Conservation (phyloP, 2,888 invertebrate genomes). For the Patella pellucida region DNA sequence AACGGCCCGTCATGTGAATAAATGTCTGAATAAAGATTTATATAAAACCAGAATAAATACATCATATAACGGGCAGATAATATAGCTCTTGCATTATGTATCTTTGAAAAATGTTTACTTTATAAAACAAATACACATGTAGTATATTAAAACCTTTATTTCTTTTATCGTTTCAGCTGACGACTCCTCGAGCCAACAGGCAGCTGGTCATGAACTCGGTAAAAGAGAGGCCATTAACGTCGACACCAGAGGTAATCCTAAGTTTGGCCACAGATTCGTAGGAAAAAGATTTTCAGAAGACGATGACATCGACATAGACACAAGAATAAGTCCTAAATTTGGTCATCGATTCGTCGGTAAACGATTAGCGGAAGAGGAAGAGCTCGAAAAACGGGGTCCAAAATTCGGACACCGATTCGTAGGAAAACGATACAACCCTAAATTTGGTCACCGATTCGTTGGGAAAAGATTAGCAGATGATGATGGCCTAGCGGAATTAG, state of each 20-base stretch:
- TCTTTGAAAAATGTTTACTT: too few relatives aligned
- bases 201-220: background rate
- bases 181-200: background rate
- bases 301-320: background rate
- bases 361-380: background rate
- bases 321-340: slow-evolving; percentile 1
- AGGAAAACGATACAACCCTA: slow-evolving; percentile 1
- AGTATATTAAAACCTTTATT: too few relatives aligned
- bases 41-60: too few relatives aligned
- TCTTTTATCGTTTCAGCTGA: background rate
- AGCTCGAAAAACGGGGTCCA: background rate
- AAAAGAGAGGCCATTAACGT: background rate
- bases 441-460: background rate
- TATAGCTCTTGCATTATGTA: too few relatives aligned
- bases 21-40: too few relatives aligned
- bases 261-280: background rate
- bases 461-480: background rate
- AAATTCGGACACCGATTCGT: background rate
- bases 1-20: too few relatives aligned
- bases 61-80: too few relatives aligned
- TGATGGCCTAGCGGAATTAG: background rate
- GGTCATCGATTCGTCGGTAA: background rate
- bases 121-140: too few relatives aligned
- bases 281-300: background rate
- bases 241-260: background rate